Conservation (phyloP, 2,113 vertebrate genomes). For the Odocoileus hemionus region DNA sequence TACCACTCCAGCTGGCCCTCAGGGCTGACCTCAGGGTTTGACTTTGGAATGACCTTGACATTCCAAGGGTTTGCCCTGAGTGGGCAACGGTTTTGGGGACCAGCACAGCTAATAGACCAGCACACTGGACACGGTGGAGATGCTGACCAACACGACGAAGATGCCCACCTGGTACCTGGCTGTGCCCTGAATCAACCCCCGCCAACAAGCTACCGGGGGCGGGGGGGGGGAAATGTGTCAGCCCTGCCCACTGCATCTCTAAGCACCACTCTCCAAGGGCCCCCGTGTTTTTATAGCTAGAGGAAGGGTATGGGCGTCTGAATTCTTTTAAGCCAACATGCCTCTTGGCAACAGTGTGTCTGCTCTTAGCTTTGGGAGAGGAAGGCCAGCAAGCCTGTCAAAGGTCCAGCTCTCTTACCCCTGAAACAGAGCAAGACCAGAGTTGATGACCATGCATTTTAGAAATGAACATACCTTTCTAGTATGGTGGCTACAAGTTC, state of each 20-base stretch:
- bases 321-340: neutral
- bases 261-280: neutral
- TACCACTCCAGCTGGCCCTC: neutral
- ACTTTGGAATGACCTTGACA: neutral
- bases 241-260: neutral
- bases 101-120: neutral
- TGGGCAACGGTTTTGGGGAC: neutral
- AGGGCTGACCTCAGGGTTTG: neutral
- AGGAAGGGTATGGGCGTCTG: fast-evolving
- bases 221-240: neutral
- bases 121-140: neutral
- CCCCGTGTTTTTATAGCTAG: neutral
- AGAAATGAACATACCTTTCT: neutral
- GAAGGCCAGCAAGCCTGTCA: neutral
- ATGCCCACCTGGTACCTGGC: neutral
- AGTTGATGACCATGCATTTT: neutral
- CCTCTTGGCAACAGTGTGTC: neutral
- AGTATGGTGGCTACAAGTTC: neutral
- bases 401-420: neutral
- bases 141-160: slow-evolving; percentile 15
- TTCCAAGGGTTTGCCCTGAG: neutral
- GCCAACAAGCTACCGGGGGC: neutral
- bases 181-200: neutral
- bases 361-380: neutral
- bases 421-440: neutral